phyloP scores from a whole-genome alignment of 2,113 vertebrate species.

The Todiramphus chloris region DNA sequence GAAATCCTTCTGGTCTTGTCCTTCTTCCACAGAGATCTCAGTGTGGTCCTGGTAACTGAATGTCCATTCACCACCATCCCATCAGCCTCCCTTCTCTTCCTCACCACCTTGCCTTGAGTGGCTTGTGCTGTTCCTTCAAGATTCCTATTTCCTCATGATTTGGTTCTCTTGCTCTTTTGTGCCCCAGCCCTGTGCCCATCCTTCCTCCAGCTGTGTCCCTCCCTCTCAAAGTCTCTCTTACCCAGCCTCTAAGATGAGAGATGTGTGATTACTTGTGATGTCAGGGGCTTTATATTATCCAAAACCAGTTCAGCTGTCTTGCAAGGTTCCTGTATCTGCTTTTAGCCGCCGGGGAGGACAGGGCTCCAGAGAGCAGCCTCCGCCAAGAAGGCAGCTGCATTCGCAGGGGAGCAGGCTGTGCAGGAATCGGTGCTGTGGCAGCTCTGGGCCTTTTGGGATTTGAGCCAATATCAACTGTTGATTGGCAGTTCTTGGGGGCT shows the following conservation, averaged over 20 bases:
- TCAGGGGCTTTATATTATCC: not conserved
- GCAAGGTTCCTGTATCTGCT: not conserved
- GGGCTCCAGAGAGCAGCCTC: not conserved
- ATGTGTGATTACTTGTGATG: not conserved
- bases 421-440: not conserved
- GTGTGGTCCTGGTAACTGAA: not conserved
- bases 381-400: not conserved
- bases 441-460: not conserved
- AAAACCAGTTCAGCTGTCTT: not conserved
- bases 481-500: conserved; percentile 31
- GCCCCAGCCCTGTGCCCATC: fast-evolving
- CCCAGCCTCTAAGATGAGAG: not conserved
- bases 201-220: not conserved
- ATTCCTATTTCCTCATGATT: not conserved
- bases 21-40: not conserved
- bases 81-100: fast-evolving
- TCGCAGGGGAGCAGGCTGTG: not conserved
- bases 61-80: not conserved
- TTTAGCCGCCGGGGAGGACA: fast-evolving
- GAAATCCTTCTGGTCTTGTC: not conserved
- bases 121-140: not conserved
- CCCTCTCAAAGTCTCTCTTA: not conserved
- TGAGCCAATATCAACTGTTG: conserved; percentile 31
- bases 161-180: not conserved
- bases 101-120: not conserved